Percentiles rank a stretch among this genome's conserved stretches.
Evolutionary conservation across 2,888 invertebrate species (phyloP).

Genomic region (Spodoptera littoralis): DNA sequence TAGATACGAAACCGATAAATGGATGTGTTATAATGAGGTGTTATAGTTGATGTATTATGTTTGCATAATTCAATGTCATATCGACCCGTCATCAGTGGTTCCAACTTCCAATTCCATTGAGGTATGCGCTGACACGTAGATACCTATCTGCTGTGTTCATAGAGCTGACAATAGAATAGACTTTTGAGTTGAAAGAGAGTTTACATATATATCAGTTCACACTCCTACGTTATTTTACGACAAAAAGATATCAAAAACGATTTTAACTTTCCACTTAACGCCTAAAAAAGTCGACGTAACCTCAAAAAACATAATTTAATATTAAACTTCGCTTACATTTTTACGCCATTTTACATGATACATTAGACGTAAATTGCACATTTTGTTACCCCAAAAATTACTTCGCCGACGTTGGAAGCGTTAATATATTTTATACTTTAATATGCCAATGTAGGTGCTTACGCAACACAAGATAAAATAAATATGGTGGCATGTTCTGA

Average conservation of each 20-base stretch:
- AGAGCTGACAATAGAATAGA: too few relatives aligned
- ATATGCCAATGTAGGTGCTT: constrained; percentile 29
- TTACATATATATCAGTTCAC: too few relatives aligned
- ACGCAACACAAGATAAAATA: constrained; percentile 17
- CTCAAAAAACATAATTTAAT: constrained; percentile 66
- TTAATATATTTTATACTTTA: constrained; percentile 46
- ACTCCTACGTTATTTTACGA: too few relatives aligned
- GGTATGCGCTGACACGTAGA: too few relatives aligned
- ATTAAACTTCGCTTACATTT: constrained; percentile 66
- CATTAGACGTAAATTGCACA: constrained; percentile 76
- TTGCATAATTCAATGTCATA: not conserved
- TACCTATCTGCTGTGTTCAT: too few relatives aligned
- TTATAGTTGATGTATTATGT: not conserved
- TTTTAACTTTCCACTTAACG: constrained; percentile 14
- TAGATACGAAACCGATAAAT: constrained; percentile 8
- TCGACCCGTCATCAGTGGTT: not conserved
- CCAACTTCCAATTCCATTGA: too few relatives aligned
- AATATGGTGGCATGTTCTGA: constrained; percentile 5
- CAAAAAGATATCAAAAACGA: not conserved
- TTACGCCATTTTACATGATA: constrained; percentile 73
- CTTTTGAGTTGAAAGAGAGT: too few relatives aligned
- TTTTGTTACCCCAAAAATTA: constrained; percentile 59
- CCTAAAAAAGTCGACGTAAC: constrained; percentile 21
- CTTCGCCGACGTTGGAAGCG: constrained; percentile 44
- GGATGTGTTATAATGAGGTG: constrained; percentile 9